Base-by-base conservation (phyloP, 2,797 vertebrate genomes). In the Balearica regulorum region DNA sequence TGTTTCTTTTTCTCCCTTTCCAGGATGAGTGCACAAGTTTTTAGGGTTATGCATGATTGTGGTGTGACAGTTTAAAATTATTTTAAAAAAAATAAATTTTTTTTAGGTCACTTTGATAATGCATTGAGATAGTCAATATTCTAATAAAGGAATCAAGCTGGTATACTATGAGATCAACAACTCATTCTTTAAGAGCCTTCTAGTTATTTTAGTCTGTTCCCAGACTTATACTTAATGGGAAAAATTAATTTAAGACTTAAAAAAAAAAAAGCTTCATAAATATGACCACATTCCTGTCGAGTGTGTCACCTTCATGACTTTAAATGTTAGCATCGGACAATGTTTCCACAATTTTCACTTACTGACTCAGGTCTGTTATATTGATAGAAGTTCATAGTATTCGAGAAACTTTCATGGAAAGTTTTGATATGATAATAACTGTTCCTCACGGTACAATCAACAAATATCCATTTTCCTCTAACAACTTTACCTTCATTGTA, bases 71-170 rank as follows among this genome's bases (percentile, higher is more conserved):
- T 16, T 48, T 8, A 73, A 80, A 71, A 21, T 39, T 15, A 3
- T 21, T 49, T 37, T 14, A 37, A 37, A 0, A 35, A 26, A 25
- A 49, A 15, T 0, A 13, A 2, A 8, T 31, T 25, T 0, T 37
- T 81, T 55, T 57, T 35, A 19, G 5, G 8, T 76, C 1, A 2
- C 31, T 54, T 41, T 53, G 28, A 16, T 60, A 62, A 66, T 72
- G 6, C 58, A 14, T 62, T 18, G 24, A 35, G 61, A 19, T 9
- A 46, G 29, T 41, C 8, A 51, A 3, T 65, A 35, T 48, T 62
- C 26, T 62, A 37, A 35, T 60, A 35, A 51, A n/a, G 13, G 20
- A 72, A 66, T 55, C 28, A 21, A 80, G 19, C 5, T 62, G 25
- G 11, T 20, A 37, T 31, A 11, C 5, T 21, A 4, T 41, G 49